Evolutionary conservation across 2,113 vertebrate species (phyloP).

Genomic region (Brachyistius frenatus): DNA sequence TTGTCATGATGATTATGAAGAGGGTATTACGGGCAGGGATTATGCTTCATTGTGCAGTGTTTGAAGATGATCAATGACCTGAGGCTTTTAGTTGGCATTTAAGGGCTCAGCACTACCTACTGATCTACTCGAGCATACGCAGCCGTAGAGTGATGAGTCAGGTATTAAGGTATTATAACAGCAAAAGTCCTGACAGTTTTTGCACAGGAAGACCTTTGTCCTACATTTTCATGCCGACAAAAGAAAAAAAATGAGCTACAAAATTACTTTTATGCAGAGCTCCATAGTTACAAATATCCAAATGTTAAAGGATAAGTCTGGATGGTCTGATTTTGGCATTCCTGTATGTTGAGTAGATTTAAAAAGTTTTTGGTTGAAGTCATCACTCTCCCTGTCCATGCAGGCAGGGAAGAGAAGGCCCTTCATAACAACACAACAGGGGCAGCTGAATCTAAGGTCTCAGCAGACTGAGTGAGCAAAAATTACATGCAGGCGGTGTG

Average conservation of each 20-base stretch:
- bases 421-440: too few species aligned
- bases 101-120: slow-evolving; percentile 41
- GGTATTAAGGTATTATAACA: too few species aligned
- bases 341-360: too few species aligned
- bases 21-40: slow-evolving; percentile 72
- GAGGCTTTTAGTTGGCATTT: slow-evolving; percentile 63
- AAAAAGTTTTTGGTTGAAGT: too few species aligned
- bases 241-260: not conserved
- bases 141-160: slow-evolving; percentile 11
- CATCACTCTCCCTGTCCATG: too few species aligned
- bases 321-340: too few species aligned
- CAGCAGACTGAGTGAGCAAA: too few species aligned
- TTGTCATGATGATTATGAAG: slow-evolving; percentile 80
- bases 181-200: not conserved
- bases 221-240: not conserved
- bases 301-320: not conserved
- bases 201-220: not conserved
- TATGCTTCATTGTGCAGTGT: slow-evolving; percentile 70
- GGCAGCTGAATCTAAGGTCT: too few species aligned
- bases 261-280: not conserved
- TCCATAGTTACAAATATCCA: not conserved
- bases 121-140: slow-evolving; percentile 5
- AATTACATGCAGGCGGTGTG: too few species aligned
- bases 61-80: slow-evolving; percentile 77
- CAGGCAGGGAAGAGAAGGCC: too few species aligned